Evolutionary conservation across 2,888 invertebrate species (phyloP).

Genomic region (Notodonta ziczac): DNA sequence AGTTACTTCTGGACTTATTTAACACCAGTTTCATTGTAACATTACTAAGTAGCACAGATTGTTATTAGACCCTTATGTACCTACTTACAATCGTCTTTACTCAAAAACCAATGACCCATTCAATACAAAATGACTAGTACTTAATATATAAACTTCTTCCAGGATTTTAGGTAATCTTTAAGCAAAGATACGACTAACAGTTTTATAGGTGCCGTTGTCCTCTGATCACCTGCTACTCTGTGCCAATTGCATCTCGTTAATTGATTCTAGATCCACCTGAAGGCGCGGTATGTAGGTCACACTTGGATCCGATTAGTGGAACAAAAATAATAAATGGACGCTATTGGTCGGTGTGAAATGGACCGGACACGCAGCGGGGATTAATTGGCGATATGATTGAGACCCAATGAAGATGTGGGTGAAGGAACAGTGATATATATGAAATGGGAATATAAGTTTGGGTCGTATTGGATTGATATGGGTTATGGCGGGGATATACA

Average conservation of each 20-base stretch:
- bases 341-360: conserved; percentile 31
- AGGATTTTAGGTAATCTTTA: too few species aligned
- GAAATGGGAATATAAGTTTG: neutral
- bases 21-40: too few species aligned
- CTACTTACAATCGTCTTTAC: too few species aligned
- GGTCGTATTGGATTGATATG: too few species aligned
- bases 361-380: conserved; percentile 19
- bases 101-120: too few species aligned
- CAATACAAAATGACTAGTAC: too few species aligned
- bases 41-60: too few species aligned
- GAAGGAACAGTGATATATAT: neutral
- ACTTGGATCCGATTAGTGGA: conserved; percentile 56
- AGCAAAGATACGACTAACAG: neutral
- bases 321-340: conserved; percentile 54
- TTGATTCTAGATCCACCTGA: conserved; percentile 54
- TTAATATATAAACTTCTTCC: too few species aligned
- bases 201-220: neutral
- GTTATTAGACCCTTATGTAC: too few species aligned
- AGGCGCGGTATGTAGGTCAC: conserved; percentile 49
- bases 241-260: conserved; percentile 39
- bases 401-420: neutral
- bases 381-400: conserved; percentile 37
- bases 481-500: too few species aligned
- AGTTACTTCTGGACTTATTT: too few species aligned
- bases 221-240: conserved; percentile 17